Evolutionary conservation across 2,888 invertebrate genomes (phyloP), one percentile per base, ranked within the genome.

Genomic region (Operophtera brumata): DNA sequence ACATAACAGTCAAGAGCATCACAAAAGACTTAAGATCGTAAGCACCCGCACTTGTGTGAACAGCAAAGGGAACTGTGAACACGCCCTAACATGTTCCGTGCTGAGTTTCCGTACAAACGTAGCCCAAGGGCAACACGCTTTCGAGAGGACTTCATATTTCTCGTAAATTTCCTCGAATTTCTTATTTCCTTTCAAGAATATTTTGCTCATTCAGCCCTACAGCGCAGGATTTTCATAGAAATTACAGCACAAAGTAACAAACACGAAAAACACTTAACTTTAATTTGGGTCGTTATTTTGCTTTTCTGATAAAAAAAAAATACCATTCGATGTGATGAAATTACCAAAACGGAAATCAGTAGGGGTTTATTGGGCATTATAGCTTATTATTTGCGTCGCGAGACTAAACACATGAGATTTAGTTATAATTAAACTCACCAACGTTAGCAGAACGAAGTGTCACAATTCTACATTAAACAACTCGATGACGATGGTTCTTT

Each of bases 81-180:
- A 36, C 42, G 36, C 36, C 36, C 41, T 11, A 45, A 47, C 44
- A 54, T 44, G 43, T 45, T 48, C 30, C 40, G 20, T 37, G 12
- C 20, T 9, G 47, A 46, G 34, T 52, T 52, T 52, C 46, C 48
- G 39, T 48, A 40, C 50, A 55, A 62, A 51, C 48, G 59, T 42
- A 44, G 53, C 54, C 49, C 42, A 35, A 54, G 54, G 57, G 52
- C 45, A 26, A 46, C 49, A 54, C 53, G 54, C 57, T 36, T 47
- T 34, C 40, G 14, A 56, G 32, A 20, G 50, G 48, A 47, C 37
- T 40, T 30, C 25, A 32, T 20, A 32, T 36, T 54, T 42, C 44
- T 35, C 30, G 41, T 45, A 47, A 12, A 32, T 37, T 46, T 46
- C 28, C 32, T 9, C 11, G 41, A 32, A 46, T 35, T 45, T 35